phyloP scores from a whole-genome alignment of 2,113 vertebrate species.

The Tragelaphus imberbis region DNA sequence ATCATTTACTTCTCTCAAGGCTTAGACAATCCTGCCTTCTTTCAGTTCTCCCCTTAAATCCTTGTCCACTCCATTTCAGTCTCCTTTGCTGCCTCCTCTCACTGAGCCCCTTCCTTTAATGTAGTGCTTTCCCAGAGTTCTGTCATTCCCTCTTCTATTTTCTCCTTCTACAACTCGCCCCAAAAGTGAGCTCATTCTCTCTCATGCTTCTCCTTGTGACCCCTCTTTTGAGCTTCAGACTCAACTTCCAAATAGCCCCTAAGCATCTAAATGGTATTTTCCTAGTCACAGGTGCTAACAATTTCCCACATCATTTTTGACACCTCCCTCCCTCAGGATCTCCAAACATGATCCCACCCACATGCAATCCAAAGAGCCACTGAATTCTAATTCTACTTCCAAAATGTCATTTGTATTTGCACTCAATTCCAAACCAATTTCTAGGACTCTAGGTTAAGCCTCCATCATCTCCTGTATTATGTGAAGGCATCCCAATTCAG shows the following conservation, averaged over 20 bases:
- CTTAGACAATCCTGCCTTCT: background rate
- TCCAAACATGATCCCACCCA: background rate
- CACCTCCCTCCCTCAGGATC: background rate
- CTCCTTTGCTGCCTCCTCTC: background rate
- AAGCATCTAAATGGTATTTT: background rate
- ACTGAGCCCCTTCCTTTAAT: background rate
- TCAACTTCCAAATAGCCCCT: background rate
- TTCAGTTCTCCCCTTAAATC: background rate
- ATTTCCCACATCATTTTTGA: background rate
- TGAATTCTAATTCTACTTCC: background rate
- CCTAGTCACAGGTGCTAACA: background rate
- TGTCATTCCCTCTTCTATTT: background rate
- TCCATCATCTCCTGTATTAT: background rate
- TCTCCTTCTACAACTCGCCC: background rate
- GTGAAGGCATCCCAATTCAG: background rate
- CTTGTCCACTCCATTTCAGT: background rate
- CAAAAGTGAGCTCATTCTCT: background rate
- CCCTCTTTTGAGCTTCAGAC: background rate
- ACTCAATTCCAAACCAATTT: background rate
- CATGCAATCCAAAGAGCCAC: background rate
- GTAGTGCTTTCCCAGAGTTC: background rate
- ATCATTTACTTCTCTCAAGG: background rate
- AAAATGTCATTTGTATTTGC: background rate
- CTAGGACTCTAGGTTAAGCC: background rate
- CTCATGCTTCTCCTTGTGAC: background rate